Evolutionary conservation across 2,113 vertebrate genomes (phyloP).

Genomic region (Hepsetus odoe): DNA sequence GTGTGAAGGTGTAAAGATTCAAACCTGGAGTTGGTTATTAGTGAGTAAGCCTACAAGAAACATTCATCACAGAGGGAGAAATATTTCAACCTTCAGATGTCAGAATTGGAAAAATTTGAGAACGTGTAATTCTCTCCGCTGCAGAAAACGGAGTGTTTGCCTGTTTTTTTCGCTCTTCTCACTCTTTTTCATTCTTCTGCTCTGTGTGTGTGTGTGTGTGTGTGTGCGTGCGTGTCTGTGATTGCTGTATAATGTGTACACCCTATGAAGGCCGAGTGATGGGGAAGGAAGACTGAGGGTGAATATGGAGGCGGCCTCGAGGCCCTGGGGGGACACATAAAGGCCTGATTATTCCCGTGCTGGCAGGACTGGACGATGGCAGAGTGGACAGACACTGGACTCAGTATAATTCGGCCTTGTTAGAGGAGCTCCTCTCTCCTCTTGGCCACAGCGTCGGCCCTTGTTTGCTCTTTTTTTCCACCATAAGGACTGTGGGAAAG

Average conservation of each 20-base stretch:
- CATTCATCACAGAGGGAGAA: too few species aligned
- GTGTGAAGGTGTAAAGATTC: too few species aligned
- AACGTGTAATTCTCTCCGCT: not conserved
- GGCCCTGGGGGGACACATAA: conserved; percentile 70
- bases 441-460: conserved; percentile 28
- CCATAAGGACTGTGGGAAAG: conserved; percentile 77
- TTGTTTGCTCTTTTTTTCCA: conserved; percentile 54
- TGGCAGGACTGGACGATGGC: conserved; percentile 57
- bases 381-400: conserved; percentile 64
- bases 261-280: conserved; percentile 59
- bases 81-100: too few species aligned
- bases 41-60: too few species aligned
- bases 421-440: conserved; percentile 56
- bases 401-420: conserved; percentile 66
- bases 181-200: not conserved
- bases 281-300: conserved; percentile 38
- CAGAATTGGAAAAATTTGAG: conserved; percentile 8
- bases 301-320: conserved; percentile 69
- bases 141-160: conserved; percentile 8
- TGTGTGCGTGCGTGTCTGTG: conserved; percentile 6
- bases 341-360: conserved; percentile 69
- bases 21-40: too few species aligned
- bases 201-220: conserved; percentile 8
- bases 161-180: not conserved
- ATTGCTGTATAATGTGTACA: conserved; percentile 46